phyloP scores from a whole-genome alignment of 2,797 vertebrate genomes.

The Mergus octosetaceus region DNA sequence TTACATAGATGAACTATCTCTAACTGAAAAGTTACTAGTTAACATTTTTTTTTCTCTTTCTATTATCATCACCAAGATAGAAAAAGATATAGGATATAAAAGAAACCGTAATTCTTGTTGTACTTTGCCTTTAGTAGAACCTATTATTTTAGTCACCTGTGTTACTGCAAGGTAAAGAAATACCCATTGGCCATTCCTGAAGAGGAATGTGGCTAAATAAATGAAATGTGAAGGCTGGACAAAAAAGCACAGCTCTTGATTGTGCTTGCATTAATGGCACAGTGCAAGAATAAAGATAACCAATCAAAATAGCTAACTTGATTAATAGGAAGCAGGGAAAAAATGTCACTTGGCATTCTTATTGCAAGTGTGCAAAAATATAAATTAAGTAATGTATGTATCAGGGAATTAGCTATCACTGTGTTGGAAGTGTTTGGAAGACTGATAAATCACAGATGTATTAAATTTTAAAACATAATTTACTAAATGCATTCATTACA shows the following conservation, averaged over 20 bases:
- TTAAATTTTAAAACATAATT: neutral
- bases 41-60: neutral
- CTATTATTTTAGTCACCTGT: neutral
- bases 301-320: neutral
- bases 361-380: neutral
- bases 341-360: rapidly evolving
- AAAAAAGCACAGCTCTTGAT: neutral
- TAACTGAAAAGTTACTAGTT: neutral
- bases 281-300: neutral
- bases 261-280: neutral
- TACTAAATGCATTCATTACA: neutral
- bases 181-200: neutral
- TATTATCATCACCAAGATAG: neutral
- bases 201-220: neutral
- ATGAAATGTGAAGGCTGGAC: neutral
- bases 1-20: neutral
- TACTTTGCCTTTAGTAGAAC: neutral
- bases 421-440: neutral
- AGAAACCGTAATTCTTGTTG: neutral
- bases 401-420: neutral
- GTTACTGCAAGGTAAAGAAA: neutral
- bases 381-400: neutral
- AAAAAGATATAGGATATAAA: neutral
- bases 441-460: too few relatives aligned
- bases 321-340: neutral